Evolutionary conservation across 1,140 invertebrate genomes (phyloP).

Genomic region (Frieseomelitta varia): DNA sequence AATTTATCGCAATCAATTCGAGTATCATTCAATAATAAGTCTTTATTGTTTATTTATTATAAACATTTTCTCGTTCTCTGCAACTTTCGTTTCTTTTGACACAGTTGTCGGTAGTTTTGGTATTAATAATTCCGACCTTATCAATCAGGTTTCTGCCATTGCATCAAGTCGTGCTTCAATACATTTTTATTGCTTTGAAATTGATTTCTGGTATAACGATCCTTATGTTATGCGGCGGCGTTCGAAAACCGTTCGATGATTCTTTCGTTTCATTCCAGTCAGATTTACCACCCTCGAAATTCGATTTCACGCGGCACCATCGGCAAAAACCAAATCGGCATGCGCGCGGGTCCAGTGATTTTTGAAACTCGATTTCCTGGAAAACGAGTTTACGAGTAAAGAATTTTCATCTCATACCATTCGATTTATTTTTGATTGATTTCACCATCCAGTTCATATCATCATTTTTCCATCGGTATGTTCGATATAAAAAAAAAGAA

Average conservation of each 20-base stretch:
- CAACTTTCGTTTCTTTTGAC: too few species aligned
- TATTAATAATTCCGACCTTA: neutral
- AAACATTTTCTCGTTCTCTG: too few species aligned
- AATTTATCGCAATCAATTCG: too few species aligned
- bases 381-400: neutral
- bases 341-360: neutral
- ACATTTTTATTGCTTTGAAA: neutral
- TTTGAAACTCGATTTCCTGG: neutral
- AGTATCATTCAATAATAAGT: too few species aligned
- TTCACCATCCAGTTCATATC: neutral
- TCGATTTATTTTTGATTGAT: neutral
- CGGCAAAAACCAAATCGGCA: neutral
- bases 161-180: neutral
- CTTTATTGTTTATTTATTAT: too few species aligned
- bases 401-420: neutral
- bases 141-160: neutral
- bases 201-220: neutral
- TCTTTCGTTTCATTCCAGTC: neutral
- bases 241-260: neutral
- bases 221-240: neutral
- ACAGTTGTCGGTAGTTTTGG: too few species aligned
- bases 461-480: neutral
- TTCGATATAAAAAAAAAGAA: neutral
- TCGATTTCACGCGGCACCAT: neutral
- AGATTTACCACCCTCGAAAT: neutral